These are phyloP conservation scores for Apostichopus leukothele DNA, from an alignment of 53 echinoderm and acorn worm species.

Conservation along the genomic window DNA sequence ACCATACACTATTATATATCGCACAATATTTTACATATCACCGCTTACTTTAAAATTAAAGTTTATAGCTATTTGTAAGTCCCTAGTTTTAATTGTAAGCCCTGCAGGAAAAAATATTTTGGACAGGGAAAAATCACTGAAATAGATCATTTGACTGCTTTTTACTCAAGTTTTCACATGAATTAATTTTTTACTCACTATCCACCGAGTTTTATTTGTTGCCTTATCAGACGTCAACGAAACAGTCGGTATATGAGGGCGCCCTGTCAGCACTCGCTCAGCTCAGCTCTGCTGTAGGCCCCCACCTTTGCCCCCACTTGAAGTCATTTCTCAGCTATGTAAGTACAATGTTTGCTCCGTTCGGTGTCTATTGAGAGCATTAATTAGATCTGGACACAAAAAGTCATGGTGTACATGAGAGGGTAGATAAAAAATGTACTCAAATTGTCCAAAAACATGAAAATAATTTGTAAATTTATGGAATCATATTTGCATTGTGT, in stretches of 20 bases:
- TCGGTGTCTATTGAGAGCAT: too few species aligned
- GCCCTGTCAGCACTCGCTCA: constrained; percentile 78
- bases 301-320: constrained; percentile 75
- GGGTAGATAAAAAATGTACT: too few species aligned
- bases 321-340: constrained; percentile 86
- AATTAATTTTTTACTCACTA: background rate
- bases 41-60: too few species aligned
- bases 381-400: too few species aligned
- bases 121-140: background rate
- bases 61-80: too few species aligned
- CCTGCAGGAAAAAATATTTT: background rate
- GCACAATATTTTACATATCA: too few species aligned
- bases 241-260: constrained; percentile 78
- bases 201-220: background rate
- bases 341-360: constrained; percentile 43
- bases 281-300: constrained; percentile 86
- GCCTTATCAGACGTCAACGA: constrained; percentile 57
- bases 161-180: background rate
- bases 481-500: background rate
- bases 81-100: too few species aligned
- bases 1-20: too few species aligned
- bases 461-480: too few species aligned
- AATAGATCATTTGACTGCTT: background rate
- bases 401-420: too few species aligned
- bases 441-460: too few species aligned